Percentiles rank a stretch among this genome's conserved stretches.
phyloP scores from a whole-genome alignment of 2,113 vertebrate species.

The Leptobrachium ailaonicum region DNA sequence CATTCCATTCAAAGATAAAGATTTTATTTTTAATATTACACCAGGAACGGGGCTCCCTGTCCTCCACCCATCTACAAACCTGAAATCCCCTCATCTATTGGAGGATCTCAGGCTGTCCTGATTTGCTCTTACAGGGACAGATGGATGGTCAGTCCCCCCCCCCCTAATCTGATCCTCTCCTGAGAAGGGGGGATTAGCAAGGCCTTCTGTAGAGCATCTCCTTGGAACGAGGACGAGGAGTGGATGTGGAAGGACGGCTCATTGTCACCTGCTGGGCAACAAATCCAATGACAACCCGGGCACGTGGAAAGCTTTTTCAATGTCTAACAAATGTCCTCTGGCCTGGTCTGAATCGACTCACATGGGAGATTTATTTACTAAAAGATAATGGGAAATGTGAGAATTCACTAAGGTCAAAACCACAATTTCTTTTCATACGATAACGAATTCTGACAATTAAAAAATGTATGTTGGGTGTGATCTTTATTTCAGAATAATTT shows the following conservation, averaged over 20 bases:
- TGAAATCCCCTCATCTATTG: too few relatives aligned
- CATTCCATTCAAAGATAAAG: background rate
- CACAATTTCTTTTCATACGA: too few relatives aligned
- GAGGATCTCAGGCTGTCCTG: too few relatives aligned
- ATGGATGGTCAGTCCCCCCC: constrained; percentile 3
- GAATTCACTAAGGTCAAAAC: too few relatives aligned
- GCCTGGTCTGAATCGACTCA: too few relatives aligned
- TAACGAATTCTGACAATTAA: too few relatives aligned
- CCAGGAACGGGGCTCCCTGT: too few relatives aligned
- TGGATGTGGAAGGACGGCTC: constrained; percentile 16
- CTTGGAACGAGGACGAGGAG: background rate
- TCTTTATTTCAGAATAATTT: too few relatives aligned
- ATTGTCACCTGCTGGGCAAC: constrained; percentile 36
- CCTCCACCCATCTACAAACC: background rate
- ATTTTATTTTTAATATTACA: too few relatives aligned
- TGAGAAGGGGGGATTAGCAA: constrained; percentile 30
- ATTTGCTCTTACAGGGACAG: constrained; percentile 2
- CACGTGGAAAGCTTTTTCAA: background rate
- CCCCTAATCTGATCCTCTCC: constrained; percentile 27
- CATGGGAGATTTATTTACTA: too few relatives aligned
- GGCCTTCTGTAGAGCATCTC: constrained; percentile 29
- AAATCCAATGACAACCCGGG: constrained; percentile 32
- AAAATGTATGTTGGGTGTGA: too few relatives aligned
- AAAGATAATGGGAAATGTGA: too few relatives aligned
- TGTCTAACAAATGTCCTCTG: background rate